phyloP scores from a whole-genome alignment of 1,140 invertebrate species.

The Paraescarpia echinospica region DNA sequence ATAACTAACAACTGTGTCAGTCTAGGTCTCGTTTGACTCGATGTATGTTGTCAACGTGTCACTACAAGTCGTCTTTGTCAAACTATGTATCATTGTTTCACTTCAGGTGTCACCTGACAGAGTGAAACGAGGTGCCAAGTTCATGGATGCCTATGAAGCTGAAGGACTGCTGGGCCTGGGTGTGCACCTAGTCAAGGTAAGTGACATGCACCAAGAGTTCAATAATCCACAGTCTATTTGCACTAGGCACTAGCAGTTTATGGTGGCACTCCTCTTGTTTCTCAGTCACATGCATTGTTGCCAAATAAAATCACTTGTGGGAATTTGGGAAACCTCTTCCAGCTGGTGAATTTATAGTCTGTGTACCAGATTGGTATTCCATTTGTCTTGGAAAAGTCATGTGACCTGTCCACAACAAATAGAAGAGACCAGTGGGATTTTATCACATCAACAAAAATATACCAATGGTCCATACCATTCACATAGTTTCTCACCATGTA shows the following conservation, averaged over 20 bases:
- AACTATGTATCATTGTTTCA: neutral
- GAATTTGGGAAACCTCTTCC: neutral
- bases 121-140: conserved; percentile 19
- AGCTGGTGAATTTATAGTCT: neutral
- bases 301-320: neutral
- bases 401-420: too few species aligned
- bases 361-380: too few species aligned
- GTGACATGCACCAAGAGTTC: neutral
- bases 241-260: neutral
- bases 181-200: conserved; percentile 49
- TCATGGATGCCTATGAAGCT: conserved; percentile 46
- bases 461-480: too few species aligned
- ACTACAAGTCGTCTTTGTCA: neutral
- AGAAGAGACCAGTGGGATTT: too few species aligned
- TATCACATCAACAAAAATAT: too few species aligned
- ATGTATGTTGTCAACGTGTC: neutral
- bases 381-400: too few species aligned
- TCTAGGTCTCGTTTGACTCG: neutral
- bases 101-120: neutral
- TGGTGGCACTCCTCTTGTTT: neutral
- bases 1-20: neutral
- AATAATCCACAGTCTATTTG: neutral
- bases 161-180: conserved; percentile 46
- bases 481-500: too few species aligned
- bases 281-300: neutral